Conservation (phyloP, 2,888 invertebrate genomes). For the Gnatocerus cornutus region DNA sequence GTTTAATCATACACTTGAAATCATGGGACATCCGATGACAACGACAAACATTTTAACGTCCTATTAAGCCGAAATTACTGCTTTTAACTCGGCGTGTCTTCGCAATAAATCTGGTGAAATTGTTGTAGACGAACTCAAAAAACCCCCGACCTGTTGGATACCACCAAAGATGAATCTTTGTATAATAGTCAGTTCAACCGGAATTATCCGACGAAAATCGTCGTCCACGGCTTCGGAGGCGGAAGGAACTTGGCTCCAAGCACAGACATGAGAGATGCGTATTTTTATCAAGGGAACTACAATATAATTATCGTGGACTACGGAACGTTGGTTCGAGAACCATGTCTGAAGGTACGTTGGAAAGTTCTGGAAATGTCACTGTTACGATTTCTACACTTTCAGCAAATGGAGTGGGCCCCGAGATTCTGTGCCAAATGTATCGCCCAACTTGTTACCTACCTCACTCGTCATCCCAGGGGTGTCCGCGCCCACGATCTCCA, state of each 20-base stretch:
- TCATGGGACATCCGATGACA: constrained; percentile 27
- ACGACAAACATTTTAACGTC: constrained; percentile 39
- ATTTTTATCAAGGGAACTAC: constrained; percentile 85
- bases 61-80: constrained; percentile 46
- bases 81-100: constrained; percentile 38
- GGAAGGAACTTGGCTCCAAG: constrained; percentile 87
- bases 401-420: constrained; percentile 71
- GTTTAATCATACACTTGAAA: constrained; percentile 46
- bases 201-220: constrained; percentile 86
- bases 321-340: constrained; percentile 84
- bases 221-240: constrained; percentile 94
- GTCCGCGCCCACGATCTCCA: constrained; percentile 84
- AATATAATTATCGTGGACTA: constrained; percentile 93
- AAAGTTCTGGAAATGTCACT: background rate
- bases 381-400: constrained; percentile 3
- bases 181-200: constrained; percentile 85
- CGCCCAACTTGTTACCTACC: constrained; percentile 85
- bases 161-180: constrained; percentile 80
- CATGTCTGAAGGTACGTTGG: constrained; percentile 79
- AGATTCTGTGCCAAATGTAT: constrained; percentile 79
- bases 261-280: constrained; percentile 88
- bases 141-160: constrained; percentile 81
- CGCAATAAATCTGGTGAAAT: constrained; percentile 26
- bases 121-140: constrained; percentile 80
- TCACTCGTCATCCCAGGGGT: constrained; percentile 85